phyloP scores from a whole-genome alignment of 2,888 invertebrate species.

The Drosophila anomalata region DNA sequence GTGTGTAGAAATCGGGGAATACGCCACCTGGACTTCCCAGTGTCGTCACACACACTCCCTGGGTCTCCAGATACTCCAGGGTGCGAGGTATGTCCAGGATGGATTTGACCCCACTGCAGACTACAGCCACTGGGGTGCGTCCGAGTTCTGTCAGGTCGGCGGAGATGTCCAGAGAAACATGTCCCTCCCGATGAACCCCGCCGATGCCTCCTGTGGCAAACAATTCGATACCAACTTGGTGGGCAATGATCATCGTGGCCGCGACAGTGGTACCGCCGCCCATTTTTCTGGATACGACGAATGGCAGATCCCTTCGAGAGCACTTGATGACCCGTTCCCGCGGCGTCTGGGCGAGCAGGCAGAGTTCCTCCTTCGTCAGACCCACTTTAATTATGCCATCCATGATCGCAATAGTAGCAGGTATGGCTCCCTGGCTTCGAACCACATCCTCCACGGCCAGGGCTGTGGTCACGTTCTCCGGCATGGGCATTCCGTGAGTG shows the following conservation, averaged over 20 bases:
- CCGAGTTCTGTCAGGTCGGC: slow-evolving; percentile 97
- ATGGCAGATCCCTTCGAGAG: slow-evolving; percentile 93
- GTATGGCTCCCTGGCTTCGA: slow-evolving; percentile 90
- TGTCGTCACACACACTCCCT: slow-evolving; percentile 95
- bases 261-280: slow-evolving; percentile 98
- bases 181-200: slow-evolving; percentile 96
- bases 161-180: slow-evolving; percentile 95
- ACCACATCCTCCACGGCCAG: slow-evolving; percentile 90
- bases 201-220: slow-evolving; percentile 96
- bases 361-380: slow-evolving; percentile 87
- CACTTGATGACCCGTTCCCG: slow-evolving; percentile 88
- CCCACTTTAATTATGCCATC: slow-evolving; percentile 93
- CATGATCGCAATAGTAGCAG: slow-evolving; percentile 96
- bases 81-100: slow-evolving; percentile 98
- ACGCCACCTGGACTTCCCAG: slow-evolving; percentile 87
- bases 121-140: slow-evolving; percentile 93
- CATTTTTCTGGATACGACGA: slow-evolving; percentile 87
- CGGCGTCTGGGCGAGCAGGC: slow-evolving; percentile 86
- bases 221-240: slow-evolving; percentile 91
- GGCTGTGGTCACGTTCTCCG: slow-evolving; percentile 94
- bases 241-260: slow-evolving; percentile 94
- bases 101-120: slow-evolving; percentile 98
- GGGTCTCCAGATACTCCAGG: slow-evolving; percentile 97
- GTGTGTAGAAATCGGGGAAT: slow-evolving; percentile 98
- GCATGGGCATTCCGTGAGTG: slow-evolving; percentile 99